phyloP scores from a whole-genome alignment of 1,140 invertebrate genomes.

The Uloborus diversus region DNA sequence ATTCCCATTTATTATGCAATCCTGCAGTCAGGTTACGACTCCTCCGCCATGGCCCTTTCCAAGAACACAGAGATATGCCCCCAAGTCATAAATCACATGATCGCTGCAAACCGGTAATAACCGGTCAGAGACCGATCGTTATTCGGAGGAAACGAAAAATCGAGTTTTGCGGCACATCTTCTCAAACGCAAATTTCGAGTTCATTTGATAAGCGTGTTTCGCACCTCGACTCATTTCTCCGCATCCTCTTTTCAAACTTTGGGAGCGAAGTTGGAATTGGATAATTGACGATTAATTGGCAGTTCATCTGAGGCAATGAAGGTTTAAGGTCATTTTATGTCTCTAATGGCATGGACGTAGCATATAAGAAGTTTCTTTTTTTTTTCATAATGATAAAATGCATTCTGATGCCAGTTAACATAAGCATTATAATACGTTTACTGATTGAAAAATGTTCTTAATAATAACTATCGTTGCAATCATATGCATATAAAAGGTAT shows the following conservation, averaged over 20 bases:
- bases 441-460: no score
- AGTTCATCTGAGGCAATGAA: no score
- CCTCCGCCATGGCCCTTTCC: not conserved
- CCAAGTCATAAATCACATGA: conserved; percentile 43
- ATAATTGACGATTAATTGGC: no score
- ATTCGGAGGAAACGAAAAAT: conserved; percentile 47
- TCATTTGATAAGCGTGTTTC: conserved; percentile 5
- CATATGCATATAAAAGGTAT: no score
- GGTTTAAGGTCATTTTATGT: no score
- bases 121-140: conserved; percentile 9
- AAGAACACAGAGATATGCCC: conserved; percentile 26
- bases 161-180: not conserved
- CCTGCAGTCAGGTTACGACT: not conserved
- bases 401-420: no score
- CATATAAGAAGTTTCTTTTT: no score
- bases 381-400: no score
- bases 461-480: no score
- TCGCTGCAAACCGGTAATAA: conserved; percentile 31
- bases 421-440: no score
- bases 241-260: not conserved
- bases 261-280: no score
- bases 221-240: not conserved
- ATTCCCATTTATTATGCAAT: conserved; percentile 22
- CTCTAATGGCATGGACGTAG: no score
- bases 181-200: not conserved